These are phyloP conservation scores for Hermetia illucens DNA, from an alignment of 1,140 invertebrate species.

Conservation along the genomic window DNA sequence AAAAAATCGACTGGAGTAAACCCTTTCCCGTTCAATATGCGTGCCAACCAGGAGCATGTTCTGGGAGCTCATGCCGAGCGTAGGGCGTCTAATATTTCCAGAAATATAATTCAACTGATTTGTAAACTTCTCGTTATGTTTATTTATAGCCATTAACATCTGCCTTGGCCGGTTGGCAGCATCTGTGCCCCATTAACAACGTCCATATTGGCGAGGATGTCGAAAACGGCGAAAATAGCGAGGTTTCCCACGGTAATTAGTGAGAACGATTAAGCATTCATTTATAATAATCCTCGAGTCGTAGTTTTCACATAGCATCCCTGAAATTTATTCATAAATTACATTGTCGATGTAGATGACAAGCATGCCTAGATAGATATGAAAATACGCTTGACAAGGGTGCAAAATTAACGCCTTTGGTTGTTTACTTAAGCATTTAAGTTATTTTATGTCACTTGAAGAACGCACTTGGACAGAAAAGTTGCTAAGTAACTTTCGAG, in stretches of 20 bases:
- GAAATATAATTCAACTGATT: too few relatives aligned
- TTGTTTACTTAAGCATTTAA: conserved; percentile 1
- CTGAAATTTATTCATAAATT: neutral
- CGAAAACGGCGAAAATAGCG: neutral
- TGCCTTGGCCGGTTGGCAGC: too few relatives aligned
- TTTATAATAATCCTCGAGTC: neutral
- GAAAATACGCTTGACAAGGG: neutral
- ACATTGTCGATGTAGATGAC: too few relatives aligned
- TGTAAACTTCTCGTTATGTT: too few relatives aligned
- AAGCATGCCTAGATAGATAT: neutral
- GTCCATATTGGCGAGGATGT: too few relatives aligned
- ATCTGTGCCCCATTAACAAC: too few relatives aligned
- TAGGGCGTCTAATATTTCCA: too few relatives aligned
- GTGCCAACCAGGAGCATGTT: too few relatives aligned
- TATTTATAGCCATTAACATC: too few relatives aligned
- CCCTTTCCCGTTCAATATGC: too few relatives aligned
- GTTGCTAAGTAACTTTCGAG: neutral
- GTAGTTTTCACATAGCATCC: neutral
- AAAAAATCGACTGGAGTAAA: too few relatives aligned
- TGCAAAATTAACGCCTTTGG: neutral
- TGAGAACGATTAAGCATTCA: neutral
- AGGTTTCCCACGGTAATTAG: neutral
- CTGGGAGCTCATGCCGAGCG: too few relatives aligned
- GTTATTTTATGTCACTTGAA: neutral
- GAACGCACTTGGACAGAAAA: neutral